Evolutionary conservation across 2,797 vertebrate genomes (phyloP), one percentile per base, ranked within the genome.

Genomic region (Heteromormyrus szaboi): DNA sequence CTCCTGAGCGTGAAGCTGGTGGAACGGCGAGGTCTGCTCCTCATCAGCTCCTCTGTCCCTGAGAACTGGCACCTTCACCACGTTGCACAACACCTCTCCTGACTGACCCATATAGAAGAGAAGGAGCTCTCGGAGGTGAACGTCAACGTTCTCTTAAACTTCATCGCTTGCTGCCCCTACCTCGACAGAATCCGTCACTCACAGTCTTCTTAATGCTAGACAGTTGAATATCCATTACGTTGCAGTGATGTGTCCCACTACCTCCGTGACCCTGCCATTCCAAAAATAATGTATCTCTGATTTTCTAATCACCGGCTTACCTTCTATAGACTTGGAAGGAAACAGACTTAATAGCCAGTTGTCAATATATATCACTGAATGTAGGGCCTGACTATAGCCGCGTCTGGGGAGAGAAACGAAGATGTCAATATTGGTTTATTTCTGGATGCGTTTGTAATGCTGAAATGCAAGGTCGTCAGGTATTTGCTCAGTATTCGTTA

Each of bases 281-380:
- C 85, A 44, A 37, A 59, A 33, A 19, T 86, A 56, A 86, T 86
- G 8, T 41, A 17, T 8, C 29, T 44, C 85, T 11, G 53, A 56
- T 86, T 56, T 86, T 41, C 17, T 59, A 59, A 86, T 59, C 53
- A 41, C 37, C 33, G 4, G 19, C 50, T 2, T 59, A 51, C 6
- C 29, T 41, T 29, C 33, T 17, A 37, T 17, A 59, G 53, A 9
- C 85, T 25, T 51, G 50, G 25, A 54, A 85, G 84, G 84, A 54
- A 37, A 19, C 29, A 33, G 84, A 85, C 84, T 29, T 54, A 85
- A 85, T 51, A 85, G 84, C 19, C 53, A 12, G 53, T 59, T 86
- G 85, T 59, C 85, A 56, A 86, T 59, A 86, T 19, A 51, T 56
- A 86, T 86, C 8, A 44, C 53, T 86, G 33, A 59, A 86, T 19